A percentile compares a stretch with the other conserved stretches of the same genome.
These are phyloP conservation scores for Dryadula phaetusa DNA, from an alignment of 2,888 invertebrate species.

Conservation along the genomic window DNA sequence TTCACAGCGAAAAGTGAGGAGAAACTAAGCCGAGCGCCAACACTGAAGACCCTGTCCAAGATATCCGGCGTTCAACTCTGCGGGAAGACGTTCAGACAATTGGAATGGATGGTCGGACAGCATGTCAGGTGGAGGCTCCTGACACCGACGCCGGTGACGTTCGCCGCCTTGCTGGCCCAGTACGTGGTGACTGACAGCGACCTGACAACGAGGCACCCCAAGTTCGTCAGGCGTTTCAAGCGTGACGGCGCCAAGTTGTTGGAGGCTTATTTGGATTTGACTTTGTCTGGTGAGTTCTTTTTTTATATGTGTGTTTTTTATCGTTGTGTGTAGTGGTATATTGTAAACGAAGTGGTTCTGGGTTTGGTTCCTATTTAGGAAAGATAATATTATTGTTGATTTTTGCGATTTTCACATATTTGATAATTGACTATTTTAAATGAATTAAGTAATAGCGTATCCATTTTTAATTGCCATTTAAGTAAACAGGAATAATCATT, in stretches of 20 bases:
- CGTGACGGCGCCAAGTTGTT: conserved; percentile 70
- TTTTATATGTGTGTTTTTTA: neutral
- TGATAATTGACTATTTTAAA: no score
- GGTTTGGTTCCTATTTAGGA: no score
- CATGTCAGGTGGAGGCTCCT: conserved; percentile 73
- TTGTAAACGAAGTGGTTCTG: no score
- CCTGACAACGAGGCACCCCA: conserved; percentile 69
- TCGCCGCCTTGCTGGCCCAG: conserved; percentile 69
- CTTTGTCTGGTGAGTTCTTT: conserved; percentile 69
- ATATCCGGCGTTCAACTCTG: conserved; percentile 70
- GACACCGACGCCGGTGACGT: conserved; percentile 73
- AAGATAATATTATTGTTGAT: no score
- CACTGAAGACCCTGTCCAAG: conserved; percentile 67
- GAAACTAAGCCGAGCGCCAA: conserved; percentile 71
- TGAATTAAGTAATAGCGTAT: no score
- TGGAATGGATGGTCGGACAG: conserved; percentile 80
- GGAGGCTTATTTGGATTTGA: conserved; percentile 73
- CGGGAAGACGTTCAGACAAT: conserved; percentile 72
- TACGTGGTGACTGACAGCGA: conserved; percentile 72
- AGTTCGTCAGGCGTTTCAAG: conserved; percentile 69
- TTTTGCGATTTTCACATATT: no score
- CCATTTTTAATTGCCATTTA: no score
- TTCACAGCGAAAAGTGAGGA: conserved; percentile 76
- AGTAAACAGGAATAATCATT: no score
- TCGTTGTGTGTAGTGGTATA: neutral